phyloP scores from a whole-genome alignment of 2,797 vertebrate genomes.

The Chaunax sp. region DNA sequence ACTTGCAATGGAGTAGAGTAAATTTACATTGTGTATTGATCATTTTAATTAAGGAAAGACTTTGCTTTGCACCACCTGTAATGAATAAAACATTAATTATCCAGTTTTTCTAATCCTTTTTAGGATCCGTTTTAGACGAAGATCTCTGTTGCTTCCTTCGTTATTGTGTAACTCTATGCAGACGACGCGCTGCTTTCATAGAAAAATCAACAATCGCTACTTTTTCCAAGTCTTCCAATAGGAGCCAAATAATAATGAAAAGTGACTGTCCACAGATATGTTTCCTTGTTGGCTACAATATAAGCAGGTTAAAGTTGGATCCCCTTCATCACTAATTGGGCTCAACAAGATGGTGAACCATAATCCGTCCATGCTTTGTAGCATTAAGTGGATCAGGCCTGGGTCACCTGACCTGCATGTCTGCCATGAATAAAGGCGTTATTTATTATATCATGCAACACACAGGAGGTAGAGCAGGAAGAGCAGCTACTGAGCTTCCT shows the following conservation, averaged over 20 bases:
- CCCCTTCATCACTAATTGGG: slow-evolving; percentile 23
- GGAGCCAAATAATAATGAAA: neutral
- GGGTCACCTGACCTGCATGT: slow-evolving; percentile 42
- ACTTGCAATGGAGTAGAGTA: no score
- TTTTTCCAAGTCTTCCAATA: no score
- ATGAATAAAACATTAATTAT: no score
- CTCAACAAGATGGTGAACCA: slow-evolving; percentile 7
- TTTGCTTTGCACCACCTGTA: no score
- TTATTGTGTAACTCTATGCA: no score
- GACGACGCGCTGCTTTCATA: no score
- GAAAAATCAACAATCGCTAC: no score
- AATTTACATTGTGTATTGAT: no score
- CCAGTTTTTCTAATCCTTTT: no score
- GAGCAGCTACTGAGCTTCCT: neutral
- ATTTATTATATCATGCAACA: neutral
- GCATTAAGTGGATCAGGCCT: slow-evolving; percentile 53
- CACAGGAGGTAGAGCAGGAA: slow-evolving; percentile 5
- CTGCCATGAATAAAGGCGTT: neutral
- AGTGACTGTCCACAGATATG: neutral
- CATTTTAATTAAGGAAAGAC: no score
- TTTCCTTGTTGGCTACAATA: neutral
- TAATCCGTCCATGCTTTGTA: slow-evolving; percentile 33
- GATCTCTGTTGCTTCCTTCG: no score
- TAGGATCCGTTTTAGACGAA: no score
- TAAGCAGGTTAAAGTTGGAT: slow-evolving; percentile 1